These are phyloP conservation scores for Colossoma macropomum DNA, from an alignment of 2,113 vertebrate genomes.

Conservation along the genomic window DNA sequence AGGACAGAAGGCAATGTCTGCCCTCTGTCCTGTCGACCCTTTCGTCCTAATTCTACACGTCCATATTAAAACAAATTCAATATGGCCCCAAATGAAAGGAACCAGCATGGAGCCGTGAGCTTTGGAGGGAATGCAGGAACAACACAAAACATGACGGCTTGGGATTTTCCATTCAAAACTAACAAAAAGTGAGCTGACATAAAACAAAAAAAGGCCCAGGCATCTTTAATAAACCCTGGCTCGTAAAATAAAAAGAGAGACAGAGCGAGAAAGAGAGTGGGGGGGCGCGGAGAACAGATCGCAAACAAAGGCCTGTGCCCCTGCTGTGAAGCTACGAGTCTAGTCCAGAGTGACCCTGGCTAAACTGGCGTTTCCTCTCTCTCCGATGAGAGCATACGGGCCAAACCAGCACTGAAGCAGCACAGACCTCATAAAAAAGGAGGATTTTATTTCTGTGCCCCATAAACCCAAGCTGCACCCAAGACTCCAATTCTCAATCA, in stretches of 20 bases:
- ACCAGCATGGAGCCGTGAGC: conserved; percentile 19
- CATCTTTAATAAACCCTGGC: conserved; percentile 59
- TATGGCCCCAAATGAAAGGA: conserved; percentile 41
- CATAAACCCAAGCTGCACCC: conserved; percentile 61
- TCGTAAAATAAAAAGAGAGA: conserved; percentile 49
- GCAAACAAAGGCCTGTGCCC: conserved; percentile 61
- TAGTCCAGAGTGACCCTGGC: conserved; percentile 34
- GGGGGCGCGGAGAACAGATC: conserved; percentile 23
- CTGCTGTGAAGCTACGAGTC: conserved; percentile 30
- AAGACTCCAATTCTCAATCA: not conserved
- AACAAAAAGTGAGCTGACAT: conserved; percentile 32
- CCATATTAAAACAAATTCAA: conserved; percentile 43
- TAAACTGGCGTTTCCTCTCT: not conserved
- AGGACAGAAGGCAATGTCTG: not conserved
- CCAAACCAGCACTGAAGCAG: conserved; percentile 35
- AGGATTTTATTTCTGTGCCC: conserved; percentile 53
- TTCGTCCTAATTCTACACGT: conserved; percentile 12
- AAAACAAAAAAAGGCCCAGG: conserved; percentile 34
- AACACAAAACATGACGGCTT: conserved; percentile 47
- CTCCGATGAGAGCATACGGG: not conserved
- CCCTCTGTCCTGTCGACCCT: not conserved
- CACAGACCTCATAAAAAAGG: conserved; percentile 50
- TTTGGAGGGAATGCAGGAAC: conserved; percentile 34
- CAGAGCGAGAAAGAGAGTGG: conserved; percentile 12
- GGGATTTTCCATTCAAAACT: conserved; percentile 45